A percentile compares a stretch with the other conserved stretches of the same genome.
Conservation (phyloP, 35 echinoderm and acorn worm genomes). For the Strongylocentrotus purpuratus region DNA sequence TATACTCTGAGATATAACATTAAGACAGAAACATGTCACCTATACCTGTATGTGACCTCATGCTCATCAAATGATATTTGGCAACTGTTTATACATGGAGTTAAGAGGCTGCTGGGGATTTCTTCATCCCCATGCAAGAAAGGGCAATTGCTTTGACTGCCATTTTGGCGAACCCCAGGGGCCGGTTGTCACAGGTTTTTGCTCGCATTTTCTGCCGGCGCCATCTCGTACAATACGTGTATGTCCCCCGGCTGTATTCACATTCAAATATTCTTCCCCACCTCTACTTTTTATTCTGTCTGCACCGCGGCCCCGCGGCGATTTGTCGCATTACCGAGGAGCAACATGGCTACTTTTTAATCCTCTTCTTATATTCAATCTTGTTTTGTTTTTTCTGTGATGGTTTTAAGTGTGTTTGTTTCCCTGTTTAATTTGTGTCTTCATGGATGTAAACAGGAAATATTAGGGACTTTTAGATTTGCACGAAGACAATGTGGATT, state of each 20-base stretch:
- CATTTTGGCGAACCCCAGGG: not conserved
- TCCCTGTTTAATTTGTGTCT: no score
- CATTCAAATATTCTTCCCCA: no score
- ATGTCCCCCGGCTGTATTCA: not conserved
- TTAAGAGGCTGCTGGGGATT: not conserved
- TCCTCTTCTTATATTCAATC: no score
- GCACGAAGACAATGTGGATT: no score
- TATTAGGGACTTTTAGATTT: no score
- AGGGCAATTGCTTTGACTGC: not conserved
- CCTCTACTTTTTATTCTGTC: not conserved
- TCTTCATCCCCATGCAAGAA: not conserved
- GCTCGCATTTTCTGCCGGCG: not conserved
- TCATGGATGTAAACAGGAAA: no score
- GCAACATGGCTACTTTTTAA: no score
- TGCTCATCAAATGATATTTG: not conserved
- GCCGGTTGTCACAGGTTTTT: not conserved
- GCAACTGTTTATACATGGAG: not conserved
- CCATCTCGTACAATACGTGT: not conserved
- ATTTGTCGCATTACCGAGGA: not conserved
- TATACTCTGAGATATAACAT: no score
- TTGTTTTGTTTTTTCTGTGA: no score
- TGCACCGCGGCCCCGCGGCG: not conserved
- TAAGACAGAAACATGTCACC: no score
- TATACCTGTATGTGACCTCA: no score
- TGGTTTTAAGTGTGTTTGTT: no score